These are phyloP conservation scores for Thunnus albacares DNA, from an alignment of 2,797 vertebrate species.

Conservation along the genomic window DNA sequence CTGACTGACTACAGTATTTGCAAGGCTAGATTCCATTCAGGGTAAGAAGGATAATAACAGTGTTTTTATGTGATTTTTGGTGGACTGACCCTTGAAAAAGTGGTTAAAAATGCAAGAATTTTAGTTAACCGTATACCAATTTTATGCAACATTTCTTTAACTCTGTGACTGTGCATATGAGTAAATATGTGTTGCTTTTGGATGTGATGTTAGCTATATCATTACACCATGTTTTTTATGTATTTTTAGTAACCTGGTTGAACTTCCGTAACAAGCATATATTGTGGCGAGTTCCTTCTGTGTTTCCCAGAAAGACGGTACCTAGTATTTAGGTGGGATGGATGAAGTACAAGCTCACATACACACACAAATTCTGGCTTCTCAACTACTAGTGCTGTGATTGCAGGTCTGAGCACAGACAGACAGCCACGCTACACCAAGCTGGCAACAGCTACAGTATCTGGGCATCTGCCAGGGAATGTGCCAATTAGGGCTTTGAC, in stretches of 20 bases:
- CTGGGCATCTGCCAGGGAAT: conserved; percentile 69
- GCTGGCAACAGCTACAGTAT: conserved; percentile 48
- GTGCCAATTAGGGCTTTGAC: conserved; percentile 66
- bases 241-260: background rate
- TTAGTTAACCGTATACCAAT: background rate
- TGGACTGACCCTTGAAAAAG: background rate
- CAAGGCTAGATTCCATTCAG: background rate
- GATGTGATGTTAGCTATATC: background rate
- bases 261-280: background rate
- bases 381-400: conserved; percentile 55
- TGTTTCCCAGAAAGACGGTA: conserved; percentile 24
- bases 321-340: conserved; percentile 44
- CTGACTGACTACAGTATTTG: background rate
- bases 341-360: background rate
- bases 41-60: background rate
- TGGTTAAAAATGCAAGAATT: background rate
- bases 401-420: conserved; percentile 65
- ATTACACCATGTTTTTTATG: no score
- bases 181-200: background rate
- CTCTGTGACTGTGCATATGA: background rate
- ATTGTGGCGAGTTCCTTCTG: background rate
- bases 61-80: background rate
- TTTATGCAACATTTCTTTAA: background rate
- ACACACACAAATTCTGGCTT: conserved; percentile 7
- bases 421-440: conserved; percentile 24